Percentiles rank a stretch among this genome's conserved stretches.
Evolutionary conservation across 2,888 invertebrate genomes (phyloP).

Genomic region (Callyntrura sp.): DNA sequence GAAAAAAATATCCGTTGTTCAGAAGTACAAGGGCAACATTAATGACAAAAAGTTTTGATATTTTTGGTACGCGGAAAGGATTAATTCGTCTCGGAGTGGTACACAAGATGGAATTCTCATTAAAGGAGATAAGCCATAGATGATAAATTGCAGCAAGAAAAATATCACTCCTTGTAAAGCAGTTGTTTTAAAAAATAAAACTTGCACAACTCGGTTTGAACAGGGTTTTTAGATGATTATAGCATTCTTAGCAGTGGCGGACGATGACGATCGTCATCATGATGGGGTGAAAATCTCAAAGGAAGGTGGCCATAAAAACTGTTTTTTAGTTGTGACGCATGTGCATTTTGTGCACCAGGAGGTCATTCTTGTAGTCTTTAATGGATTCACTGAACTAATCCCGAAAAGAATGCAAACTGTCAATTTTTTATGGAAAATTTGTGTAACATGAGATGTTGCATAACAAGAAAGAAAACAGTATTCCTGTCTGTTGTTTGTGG

Average conservation of each 20-base stretch:
- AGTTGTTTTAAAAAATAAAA: background rate
- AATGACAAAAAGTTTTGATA: background rate
- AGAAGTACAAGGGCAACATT: background rate
- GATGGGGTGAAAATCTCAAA: constrained; percentile 23
- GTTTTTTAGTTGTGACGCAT: constrained; percentile 29
- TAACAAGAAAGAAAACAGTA: background rate
- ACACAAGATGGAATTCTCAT: constrained; percentile 40
- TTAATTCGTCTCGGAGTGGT: constrained; percentile 56
- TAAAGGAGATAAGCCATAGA: constrained; percentile 42
- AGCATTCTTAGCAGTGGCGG: background rate
- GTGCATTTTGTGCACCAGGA: constrained; percentile 11
- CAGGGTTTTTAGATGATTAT: too few species aligned
- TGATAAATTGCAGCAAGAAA: background rate
- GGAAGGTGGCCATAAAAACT: background rate
- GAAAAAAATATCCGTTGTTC: background rate
- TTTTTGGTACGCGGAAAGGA: constrained; percentile 32
- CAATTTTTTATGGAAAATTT: background rate
- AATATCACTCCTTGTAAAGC: background rate
- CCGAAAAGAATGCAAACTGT: background rate
- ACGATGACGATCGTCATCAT: background rate
- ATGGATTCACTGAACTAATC: constrained; percentile 23
- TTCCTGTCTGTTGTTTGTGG: background rate
- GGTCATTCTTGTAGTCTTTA: background rate
- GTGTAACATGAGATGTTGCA: background rate
- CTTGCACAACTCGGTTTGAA: background rate